Conservation (phyloP, 2,888 invertebrate species). For the Eutolmus rufibarbis region DNA sequence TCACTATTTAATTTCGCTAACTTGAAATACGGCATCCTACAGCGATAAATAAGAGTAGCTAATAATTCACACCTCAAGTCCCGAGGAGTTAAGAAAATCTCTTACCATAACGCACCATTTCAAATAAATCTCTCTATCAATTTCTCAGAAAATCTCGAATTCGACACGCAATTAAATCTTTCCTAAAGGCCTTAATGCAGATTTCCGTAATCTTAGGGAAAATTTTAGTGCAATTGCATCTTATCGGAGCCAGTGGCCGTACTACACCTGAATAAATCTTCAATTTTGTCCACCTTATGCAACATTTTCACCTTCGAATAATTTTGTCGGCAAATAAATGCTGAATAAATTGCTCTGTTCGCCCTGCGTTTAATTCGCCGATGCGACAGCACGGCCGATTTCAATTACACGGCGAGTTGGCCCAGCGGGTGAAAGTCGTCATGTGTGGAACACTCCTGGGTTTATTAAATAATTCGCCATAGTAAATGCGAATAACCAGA, state of each 20-base stretch:
- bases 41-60: neutral
- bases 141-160: neutral
- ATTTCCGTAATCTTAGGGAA: neutral
- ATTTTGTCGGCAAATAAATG: neutral
- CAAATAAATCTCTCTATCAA: neutral
- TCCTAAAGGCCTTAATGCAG: neutral
- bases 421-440: neutral
- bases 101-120: neutral
- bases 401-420: neutral
- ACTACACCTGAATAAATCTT: neutral
- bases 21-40: neutral
- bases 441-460: neutral
- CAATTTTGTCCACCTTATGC: neutral
- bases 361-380: neutral
- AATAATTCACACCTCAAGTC: neutral
- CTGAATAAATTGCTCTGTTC: neutral
- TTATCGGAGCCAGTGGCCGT: neutral
- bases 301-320: neutral
- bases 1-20: neutral
- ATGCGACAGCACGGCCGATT: neutral
- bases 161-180: neutral
- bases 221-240: neutral
- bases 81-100: neutral
- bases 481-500: neutral
- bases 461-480: neutral